These are phyloP conservation scores for Cherax destructor DNA, from an alignment of 1,140 invertebrate species.

Conservation along the genomic window DNA sequence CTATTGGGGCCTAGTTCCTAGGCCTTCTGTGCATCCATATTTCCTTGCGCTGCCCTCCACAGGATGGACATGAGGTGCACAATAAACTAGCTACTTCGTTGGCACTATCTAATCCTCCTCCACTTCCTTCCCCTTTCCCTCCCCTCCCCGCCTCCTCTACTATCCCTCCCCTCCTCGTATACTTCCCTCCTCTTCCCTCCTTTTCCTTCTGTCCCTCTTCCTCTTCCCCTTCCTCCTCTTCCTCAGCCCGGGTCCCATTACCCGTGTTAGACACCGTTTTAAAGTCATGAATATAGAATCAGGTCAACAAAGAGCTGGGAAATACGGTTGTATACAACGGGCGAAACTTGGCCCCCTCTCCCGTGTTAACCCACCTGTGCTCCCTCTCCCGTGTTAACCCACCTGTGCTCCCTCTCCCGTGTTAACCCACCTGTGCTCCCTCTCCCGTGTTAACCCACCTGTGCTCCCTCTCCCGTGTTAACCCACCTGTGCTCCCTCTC, in stretches of 20 bases:
- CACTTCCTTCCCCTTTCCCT: neutral
- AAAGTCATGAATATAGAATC: constrained; percentile 69
- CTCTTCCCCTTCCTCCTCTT: neutral
- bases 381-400: neutral
- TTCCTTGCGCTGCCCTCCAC: too few relatives aligned
- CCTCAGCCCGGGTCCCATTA: constrained; percentile 45
- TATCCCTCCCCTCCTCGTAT: neutral
- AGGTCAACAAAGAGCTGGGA: constrained; percentile 56
- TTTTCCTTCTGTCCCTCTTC: neutral
- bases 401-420: neutral
- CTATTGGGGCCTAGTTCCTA: too few relatives aligned
- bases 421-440: neutral
- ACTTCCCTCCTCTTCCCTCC: neutral
- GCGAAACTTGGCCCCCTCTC: constrained; percentile 10
- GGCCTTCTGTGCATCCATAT: too few relatives aligned
- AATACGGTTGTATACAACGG: constrained; percentile 14
- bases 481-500: neutral
- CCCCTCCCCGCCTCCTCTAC: neutral
- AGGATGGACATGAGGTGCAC: too few relatives aligned
- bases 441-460: too few relatives aligned
- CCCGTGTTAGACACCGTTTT: constrained; percentile 60
- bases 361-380: neutral
- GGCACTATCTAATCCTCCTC: neutral
- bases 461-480: neutral
- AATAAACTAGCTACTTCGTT: neutral